Base-by-base conservation (phyloP, 2,113 vertebrate genomes). In the Patagioenas fasciata region DNA sequence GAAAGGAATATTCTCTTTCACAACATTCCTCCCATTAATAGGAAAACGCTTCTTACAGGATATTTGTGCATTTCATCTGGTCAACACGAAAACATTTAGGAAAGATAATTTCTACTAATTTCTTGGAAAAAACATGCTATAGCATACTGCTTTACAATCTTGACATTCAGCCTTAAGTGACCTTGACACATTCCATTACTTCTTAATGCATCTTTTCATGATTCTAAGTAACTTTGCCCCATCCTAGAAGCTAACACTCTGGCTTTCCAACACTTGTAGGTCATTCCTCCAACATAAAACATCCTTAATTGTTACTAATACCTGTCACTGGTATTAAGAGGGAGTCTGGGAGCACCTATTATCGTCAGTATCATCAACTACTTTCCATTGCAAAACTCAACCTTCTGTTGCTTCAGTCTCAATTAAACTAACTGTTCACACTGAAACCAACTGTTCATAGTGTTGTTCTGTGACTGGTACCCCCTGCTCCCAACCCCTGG, bases 381-480 rank as follows among this genome's bases (percentile, higher is more conserved):
- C 32, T 75, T 79, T 21, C 48, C 18, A 13, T 2, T 21, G 36
- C 31, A 70, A 73, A 73, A 47, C 16, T 51, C 34, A 50, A 8
- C 21, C 53, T 34, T 69, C 48, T 60, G 29, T 21, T 80, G 51
- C 25, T 66, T 19, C 50, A 6, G 34, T 54, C 11, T 25, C 26
- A 48, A 72, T 5, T 19, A 54, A 64, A 58, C 10, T 28, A 78
- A 26, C 5, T 3, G 25, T 13, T 78, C 56, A 64, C 38, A 21
- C 3, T 6, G 14, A 65, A 93, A 51, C 4, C 44, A 77, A 26
- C 34, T 40, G 12, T 47, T 61, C 51, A 44, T 1, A 40, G 17
- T 13, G 50, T 44, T 0, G 0, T 48, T 50, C 44, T 28, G 19
- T 19, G n/a, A 44, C 8, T 1, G 1, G 61, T 11, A n/a, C 11